A percentile compares a stretch with the other conserved stretches of the same genome.
phyloP scores from a whole-genome alignment of 2,888 invertebrate species.

The Allacma fusca region DNA sequence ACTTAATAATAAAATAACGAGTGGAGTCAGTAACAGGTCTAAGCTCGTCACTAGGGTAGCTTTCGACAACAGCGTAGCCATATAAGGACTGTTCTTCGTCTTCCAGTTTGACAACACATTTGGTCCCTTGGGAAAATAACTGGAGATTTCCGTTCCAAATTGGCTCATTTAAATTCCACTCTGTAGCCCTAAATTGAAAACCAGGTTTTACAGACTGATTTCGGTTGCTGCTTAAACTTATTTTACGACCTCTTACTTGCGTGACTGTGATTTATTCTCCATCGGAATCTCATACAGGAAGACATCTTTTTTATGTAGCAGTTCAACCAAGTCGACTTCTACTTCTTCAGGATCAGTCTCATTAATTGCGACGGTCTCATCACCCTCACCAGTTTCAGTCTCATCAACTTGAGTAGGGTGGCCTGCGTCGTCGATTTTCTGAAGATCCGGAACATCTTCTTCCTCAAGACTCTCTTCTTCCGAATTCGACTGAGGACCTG shows the following conservation, averaged over 20 bases:
- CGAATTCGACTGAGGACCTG: too few species aligned
- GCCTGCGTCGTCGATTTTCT: too few species aligned
- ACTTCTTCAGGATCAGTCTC: slow-evolving; percentile 71
- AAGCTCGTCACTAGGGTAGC: background rate
- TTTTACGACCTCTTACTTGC: background rate
- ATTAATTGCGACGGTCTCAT: too few species aligned
- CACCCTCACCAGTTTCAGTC: too few species aligned
- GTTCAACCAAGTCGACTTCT: slow-evolving; percentile 77
- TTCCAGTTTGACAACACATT: background rate
- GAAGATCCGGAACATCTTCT: too few species aligned
- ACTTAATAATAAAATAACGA: slow-evolving; percentile 7
- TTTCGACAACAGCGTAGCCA: background rate
- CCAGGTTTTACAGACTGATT: too few species aligned
- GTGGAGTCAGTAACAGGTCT: slow-evolving; percentile 1
- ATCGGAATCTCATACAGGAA: background rate
- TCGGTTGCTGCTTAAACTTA: too few species aligned
- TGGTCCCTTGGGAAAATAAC: slow-evolving; percentile 8
- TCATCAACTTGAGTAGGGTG: too few species aligned
- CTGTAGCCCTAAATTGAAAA: background rate
- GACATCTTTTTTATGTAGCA: slow-evolving; percentile 68
- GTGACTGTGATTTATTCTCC: slow-evolving; percentile 12
- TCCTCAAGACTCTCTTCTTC: too few species aligned
- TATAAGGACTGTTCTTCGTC: background rate
- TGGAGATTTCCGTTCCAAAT: slow-evolving; percentile 4
- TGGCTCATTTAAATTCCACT: slow-evolving; percentile 19